Conservation (phyloP, 2,113 vertebrate genomes). For the Dissostichus mawsoni region DNA sequence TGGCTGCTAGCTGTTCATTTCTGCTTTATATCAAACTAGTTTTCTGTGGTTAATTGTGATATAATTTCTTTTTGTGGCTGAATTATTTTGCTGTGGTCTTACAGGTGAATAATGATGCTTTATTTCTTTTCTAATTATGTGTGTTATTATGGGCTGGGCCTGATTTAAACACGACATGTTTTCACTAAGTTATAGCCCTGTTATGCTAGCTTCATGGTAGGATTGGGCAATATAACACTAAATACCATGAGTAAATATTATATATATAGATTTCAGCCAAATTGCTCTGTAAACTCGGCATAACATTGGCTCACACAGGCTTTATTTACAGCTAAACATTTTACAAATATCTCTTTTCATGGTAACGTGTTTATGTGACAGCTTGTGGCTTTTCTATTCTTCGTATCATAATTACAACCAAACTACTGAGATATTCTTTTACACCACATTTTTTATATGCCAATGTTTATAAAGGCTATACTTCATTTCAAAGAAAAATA, state of each 20-base stretch:
- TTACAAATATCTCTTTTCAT: background rate
- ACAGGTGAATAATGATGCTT: background rate
- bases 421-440: background rate
- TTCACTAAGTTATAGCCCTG: too few species aligned
- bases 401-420: background rate
- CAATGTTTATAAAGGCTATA: background rate
- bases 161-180: too few species aligned
- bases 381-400: background rate
- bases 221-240: too few species aligned
- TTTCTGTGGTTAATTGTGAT: background rate
- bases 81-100: background rate
- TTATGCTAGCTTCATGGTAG: too few species aligned
- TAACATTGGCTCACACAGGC: too few species aligned
- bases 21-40: too few species aligned
- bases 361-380: background rate
- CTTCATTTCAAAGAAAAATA: background rate
- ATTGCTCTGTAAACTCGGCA: background rate
- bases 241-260: too few species aligned
- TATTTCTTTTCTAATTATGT: background rate
- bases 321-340: background rate
- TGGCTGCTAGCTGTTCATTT: background rate
- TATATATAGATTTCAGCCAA: background rate
- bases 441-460: background rate
- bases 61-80: background rate
- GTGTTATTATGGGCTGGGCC: background rate